Percentiles rank a stretch among this genome's conserved stretches.
phyloP scores from a whole-genome alignment of 2,888 invertebrate species.

The Vanessa cardui region DNA sequence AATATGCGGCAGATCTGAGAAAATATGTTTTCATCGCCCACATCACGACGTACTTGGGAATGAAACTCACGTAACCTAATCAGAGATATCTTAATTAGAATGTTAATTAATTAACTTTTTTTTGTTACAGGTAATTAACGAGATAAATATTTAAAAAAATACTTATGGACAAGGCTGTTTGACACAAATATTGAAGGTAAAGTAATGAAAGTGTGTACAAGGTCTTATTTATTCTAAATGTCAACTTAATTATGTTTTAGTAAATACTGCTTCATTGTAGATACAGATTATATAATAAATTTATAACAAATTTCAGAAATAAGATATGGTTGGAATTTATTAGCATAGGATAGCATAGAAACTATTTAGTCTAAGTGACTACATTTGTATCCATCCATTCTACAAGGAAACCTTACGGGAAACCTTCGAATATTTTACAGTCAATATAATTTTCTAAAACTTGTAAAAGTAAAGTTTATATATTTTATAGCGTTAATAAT shows the following conservation, averaged over 20 bases:
- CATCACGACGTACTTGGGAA: too few relatives aligned
- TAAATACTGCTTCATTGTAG: not conserved
- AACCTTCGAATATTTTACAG: too few relatives aligned
- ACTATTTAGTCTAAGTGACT: too few relatives aligned
- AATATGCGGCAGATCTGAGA: not conserved
- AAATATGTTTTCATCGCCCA: not conserved
- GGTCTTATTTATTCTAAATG: conserved; percentile 2
- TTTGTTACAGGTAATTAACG: conserved; percentile 33
- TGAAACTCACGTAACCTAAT: not conserved
- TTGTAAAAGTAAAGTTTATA: not conserved
- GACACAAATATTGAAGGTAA: conserved; percentile 12
- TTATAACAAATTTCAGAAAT: too few relatives aligned
- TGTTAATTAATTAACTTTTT: conserved; percentile 5
- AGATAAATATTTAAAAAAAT: conserved; percentile 28
- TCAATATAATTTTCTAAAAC: too few relatives aligned
- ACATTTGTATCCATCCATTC: too few relatives aligned
- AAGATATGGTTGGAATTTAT: too few relatives aligned
- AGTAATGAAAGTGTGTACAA: not conserved
- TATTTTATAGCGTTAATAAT: not conserved
- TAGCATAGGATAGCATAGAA: too few relatives aligned
- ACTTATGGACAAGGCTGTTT: not conserved
- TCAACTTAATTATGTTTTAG: conserved; percentile 1
- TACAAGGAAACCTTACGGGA: too few relatives aligned
- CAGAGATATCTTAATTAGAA: not conserved
- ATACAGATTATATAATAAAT: not conserved